A percentile compares a stretch with the other conserved stretches of the same genome.
Evolutionary conservation across 1,140 invertebrate genomes (phyloP).

Genomic region (Lamellibrachia luymesi): DNA sequence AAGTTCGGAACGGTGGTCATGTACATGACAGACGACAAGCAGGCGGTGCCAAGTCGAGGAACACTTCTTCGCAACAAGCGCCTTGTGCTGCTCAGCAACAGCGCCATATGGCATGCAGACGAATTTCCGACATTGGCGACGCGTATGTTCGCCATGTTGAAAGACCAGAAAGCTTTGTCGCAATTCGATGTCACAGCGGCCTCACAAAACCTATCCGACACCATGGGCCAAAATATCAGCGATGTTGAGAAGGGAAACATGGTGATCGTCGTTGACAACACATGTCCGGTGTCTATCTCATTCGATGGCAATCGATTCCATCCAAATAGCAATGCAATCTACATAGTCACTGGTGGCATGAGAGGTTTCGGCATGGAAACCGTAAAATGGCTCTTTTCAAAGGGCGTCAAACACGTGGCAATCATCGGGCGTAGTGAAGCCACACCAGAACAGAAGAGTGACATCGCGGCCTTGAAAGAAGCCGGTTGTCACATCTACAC

Average conservation of each 20-base stretch:
- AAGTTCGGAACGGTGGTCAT: not conserved
- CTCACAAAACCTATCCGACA: not conserved
- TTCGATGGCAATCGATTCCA: not conserved
- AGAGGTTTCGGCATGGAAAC: not conserved
- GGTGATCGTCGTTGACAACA: not conserved
- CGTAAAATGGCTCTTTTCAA: not conserved
- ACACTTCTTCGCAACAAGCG: not conserved
- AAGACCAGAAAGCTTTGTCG: not conserved
- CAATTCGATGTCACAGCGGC: not conserved
- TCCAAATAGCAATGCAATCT: not conserved
- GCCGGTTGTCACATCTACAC: not conserved
- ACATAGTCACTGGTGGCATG: not conserved
- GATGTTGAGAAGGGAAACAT: not conserved
- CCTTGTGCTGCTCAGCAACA: not conserved
- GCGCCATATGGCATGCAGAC: not conserved
- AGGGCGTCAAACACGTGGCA: not conserved
- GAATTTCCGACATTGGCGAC: not conserved
- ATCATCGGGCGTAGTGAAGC: not conserved
- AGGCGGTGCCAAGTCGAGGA: not conserved
- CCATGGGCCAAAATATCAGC: not conserved
- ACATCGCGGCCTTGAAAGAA: not conserved
- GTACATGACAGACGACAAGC: not conserved
- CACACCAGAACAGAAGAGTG: not conserved
- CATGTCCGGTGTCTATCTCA: not conserved
- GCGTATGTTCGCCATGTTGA: not conserved